phyloP scores from a whole-genome alignment of 2,888 invertebrate species.

The Nasonovia ribisnigri region DNA sequence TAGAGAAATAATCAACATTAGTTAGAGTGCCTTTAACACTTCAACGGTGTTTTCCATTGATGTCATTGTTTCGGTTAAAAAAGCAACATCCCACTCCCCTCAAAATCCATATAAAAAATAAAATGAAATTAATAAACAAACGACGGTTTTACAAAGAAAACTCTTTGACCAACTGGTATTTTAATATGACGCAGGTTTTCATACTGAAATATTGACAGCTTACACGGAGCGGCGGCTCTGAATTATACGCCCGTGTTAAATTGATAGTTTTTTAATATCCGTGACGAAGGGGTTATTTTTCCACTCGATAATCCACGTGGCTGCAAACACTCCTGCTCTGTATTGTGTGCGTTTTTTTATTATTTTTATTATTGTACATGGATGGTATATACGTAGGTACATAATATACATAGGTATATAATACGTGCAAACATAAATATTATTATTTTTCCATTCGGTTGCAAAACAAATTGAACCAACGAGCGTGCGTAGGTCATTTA shows the following conservation, averaged over 20 bases:
- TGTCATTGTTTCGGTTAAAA: neutral
- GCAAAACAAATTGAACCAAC: slow-evolving; percentile 27
- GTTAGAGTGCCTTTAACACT: slow-evolving; percentile 1
- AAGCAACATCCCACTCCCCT: neutral
- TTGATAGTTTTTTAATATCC: neutral
- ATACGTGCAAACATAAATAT: neutral
- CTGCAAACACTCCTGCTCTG: neutral
- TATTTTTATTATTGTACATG: neutral
- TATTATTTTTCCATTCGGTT: neutral
- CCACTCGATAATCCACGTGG: slow-evolving; percentile 34
- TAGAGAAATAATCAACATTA: slow-evolving; percentile 1
- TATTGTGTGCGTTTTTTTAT: neutral
- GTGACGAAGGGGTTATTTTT: neutral
- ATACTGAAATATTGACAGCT: neutral
- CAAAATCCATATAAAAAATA: neutral
- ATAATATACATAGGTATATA: neutral
- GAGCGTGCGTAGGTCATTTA: neutral
- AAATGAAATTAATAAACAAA: neutral
- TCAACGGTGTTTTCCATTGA: neutral
- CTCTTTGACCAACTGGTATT: neutral
- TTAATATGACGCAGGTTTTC: neutral
- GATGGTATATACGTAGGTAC: too few species aligned
- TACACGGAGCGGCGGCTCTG: neutral
- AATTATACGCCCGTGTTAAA: neutral
- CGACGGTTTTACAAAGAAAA: neutral